Base-by-base conservation (phyloP, 2,888 invertebrate species). In the Endotricha flammealis region DNA sequence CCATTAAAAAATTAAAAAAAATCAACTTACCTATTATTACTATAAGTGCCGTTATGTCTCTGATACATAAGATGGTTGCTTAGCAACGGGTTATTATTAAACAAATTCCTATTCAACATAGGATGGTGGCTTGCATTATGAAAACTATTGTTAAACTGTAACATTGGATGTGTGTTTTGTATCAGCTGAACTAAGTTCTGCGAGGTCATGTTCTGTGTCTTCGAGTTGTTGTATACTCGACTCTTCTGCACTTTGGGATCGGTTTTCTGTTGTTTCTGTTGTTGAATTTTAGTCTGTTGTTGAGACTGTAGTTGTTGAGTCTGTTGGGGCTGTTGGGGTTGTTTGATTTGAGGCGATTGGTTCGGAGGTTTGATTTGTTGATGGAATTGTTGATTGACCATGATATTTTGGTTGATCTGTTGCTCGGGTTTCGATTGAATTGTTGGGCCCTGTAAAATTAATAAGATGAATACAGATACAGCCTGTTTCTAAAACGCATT, bases 101-200 rank as follows among this genome's bases (percentile, higher is more conserved):
- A 72, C 2, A 66, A 46, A 32, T 56, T 64, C 20, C 63, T 42
- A 8, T 74, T 77, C 48, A 86, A 44, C 69, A 86, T 74, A 0
- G 85, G 81, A 29, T 87, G 83, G 35, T 86, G 83, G 4, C 60
- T 80, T 0, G 80, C 82, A n/a, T 86, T 87, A 10, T 83, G 80
- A 25, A 62, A 78, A 36, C 79, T 77, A 38, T 71, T 78, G 13
- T 72, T 73, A 7, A 65, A 68, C 13, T 82, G 77, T 32, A 86
- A 29, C 77, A 86, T 83, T 0, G 86, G 87, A 47, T 87, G 87
- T 0, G 86, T 83, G 29, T 76, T 81, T 48, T 87, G 86, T 11
- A 87, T 78, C 0, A 80, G 27, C 27, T 87, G 86, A 0, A 86
- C 87, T 13, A 87, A 38, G 33, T 79, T 83, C 41, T 82, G 79